Percentiles rank a stretch among this genome's conserved stretches.
These are phyloP conservation scores for Sitta europaea DNA, from an alignment of 2,113 vertebrate species.

Conservation along the genomic window DNA sequence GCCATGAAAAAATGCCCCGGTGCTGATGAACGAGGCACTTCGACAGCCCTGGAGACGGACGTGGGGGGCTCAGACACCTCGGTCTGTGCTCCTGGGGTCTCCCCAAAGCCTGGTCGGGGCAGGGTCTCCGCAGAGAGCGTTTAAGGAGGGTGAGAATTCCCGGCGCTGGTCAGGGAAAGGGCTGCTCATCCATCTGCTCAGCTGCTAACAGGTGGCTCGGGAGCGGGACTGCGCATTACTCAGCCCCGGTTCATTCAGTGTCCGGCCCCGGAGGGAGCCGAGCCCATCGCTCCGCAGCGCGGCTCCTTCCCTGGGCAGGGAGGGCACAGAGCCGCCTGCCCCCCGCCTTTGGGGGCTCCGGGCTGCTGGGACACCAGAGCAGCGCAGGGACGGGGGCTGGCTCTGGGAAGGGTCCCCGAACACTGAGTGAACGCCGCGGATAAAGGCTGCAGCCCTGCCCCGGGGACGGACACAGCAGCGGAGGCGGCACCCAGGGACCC, in stretches of 20 bases:
- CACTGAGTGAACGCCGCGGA: fast-evolving
- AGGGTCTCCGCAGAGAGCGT: fast-evolving
- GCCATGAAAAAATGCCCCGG: fast-evolving
- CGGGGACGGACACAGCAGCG: too few species aligned
- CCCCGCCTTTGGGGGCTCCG: not conserved
- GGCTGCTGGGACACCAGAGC: fast-evolving
- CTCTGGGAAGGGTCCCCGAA: not conserved
- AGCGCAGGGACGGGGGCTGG: not conserved
- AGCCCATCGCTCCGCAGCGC: not conserved
- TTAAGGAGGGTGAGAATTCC: not conserved
- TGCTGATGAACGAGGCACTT: not conserved
- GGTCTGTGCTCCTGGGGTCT: not conserved
- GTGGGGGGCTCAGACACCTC: not conserved
- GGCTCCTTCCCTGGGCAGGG: not conserved
- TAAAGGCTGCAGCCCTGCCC: not conserved
- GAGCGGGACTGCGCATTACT: not conserved
- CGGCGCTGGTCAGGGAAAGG: not conserved
- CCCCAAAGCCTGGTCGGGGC: not conserved
- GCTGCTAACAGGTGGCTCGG: slow-evolving; percentile 37
- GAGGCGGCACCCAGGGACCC: too few species aligned
- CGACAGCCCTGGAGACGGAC: not conserved
- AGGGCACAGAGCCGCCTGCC: not conserved
- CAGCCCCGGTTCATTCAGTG: not conserved
- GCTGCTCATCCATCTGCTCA: not conserved
- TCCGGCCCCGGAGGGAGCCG: not conserved